Evolutionary conservation across 1,140 invertebrate species (phyloP).

Genomic region (Pollicipes pollicipes): DNA sequence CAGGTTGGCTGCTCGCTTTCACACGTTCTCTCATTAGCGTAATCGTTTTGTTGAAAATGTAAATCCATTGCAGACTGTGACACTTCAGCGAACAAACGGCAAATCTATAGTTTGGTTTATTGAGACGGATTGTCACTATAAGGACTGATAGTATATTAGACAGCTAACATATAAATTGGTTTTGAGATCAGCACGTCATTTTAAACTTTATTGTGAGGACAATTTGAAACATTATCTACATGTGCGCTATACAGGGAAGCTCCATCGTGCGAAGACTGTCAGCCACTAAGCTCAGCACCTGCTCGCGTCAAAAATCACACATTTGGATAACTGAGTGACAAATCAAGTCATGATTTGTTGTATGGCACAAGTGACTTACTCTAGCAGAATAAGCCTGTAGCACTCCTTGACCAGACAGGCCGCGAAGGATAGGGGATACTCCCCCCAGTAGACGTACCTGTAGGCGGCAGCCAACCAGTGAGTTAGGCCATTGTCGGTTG

Average conservation of each 20-base stretch:
- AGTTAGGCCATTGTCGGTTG: too few relatives aligned
- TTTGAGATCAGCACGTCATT: too few relatives aligned
- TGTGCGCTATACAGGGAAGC: too few relatives aligned
- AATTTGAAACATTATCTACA: too few relatives aligned
- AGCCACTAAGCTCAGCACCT: not conserved
- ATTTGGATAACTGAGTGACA: too few relatives aligned
- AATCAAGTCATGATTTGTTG: too few relatives aligned
- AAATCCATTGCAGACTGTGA: not conserved
- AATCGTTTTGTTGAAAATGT: too few relatives aligned
- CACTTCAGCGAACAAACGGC: not conserved
- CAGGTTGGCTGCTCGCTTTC: not conserved
- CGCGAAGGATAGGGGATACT: constrained; percentile 89
- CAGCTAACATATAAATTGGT: not conserved
- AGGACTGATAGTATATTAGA: not conserved
- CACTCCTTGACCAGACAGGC: constrained; percentile 94
- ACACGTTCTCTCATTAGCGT: not conserved
- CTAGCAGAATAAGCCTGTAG: constrained; percentile 81
- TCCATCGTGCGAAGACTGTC: too few relatives aligned
- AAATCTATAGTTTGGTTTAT: not conserved
- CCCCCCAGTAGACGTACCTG: constrained; percentile 94
- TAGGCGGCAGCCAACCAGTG: not conserved
- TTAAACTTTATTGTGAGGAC: too few relatives aligned
- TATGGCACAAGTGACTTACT: constrained; percentile 2
- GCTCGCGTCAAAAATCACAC: not conserved
- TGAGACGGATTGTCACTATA: too few relatives aligned